Evolutionary conservation across 2,113 vertebrate species (phyloP), one percentile per base, ranked within the genome.

Genomic region (Neolamprologus brichardi): DNA sequence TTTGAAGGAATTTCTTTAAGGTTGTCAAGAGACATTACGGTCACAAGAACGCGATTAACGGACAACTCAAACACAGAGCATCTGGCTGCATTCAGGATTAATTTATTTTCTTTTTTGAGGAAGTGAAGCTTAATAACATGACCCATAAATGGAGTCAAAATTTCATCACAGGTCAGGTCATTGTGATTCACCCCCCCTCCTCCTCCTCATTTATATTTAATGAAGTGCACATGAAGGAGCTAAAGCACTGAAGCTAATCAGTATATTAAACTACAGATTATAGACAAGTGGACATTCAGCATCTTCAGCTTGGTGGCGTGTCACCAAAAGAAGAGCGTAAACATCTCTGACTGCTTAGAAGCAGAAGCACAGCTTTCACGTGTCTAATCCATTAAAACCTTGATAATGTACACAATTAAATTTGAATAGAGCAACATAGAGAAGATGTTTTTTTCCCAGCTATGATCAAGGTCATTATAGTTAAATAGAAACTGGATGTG

Each of bases 61-160:
- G 25, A 49, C 70, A 77, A 77, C 20, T 41, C 20, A 72, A 41
- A 44, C 44, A 28, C 41, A 75, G 23, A 17, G 67, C 23, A 30
- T 49, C 70, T 51, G 44, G 72, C 44, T 12, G 46, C 44, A 77
- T 28, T 77, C 44, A 13, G 44, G 10, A 77, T 2, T 30, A 3
- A 5, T 91, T 90, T 88, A 88, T 93, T 91, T 90, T 20, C 15
- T 12, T 60, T 86, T 80, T 92, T 86, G 84, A 51, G 84, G 20
- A 90, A 84, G 84, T 87, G 87, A 92, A 85, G 75, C 84, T 90
- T 85, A 91, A 62, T 60, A 28, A 39, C 25, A 44, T 81, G 18
- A 58, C 7, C 44, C 81, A 87, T 44, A 3, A 11, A 20, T 84
- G 85, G 85, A 83, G 88, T 89, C 88, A 91, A 41, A 85, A 78